Conservation (phyloP, 2,888 invertebrate genomes). For the Podotricha telesiphe region DNA sequence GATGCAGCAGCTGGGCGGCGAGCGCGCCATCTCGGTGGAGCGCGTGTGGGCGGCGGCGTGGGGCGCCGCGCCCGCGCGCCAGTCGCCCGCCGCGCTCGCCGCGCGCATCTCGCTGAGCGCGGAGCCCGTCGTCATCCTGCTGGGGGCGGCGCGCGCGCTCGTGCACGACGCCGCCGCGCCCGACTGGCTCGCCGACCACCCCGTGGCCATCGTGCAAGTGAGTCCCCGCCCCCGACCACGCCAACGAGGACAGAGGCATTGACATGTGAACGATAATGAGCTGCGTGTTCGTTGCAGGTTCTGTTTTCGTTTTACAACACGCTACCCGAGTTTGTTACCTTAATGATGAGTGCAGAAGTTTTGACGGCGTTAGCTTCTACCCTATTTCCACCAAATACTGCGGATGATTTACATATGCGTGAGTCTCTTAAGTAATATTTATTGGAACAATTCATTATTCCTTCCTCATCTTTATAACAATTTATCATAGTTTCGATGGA, state of each 20-base stretch:
- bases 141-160: slow-evolving; percentile 92
- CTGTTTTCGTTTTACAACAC: slow-evolving; percentile 98
- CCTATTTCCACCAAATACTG: slow-evolving; percentile 88
- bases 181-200: slow-evolving; percentile 90
- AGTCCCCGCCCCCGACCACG: too few relatives aligned
- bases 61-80: slow-evolving; percentile 86
- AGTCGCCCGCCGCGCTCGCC: slow-evolving; percentile 84
- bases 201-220: slow-evolving; percentile 91
- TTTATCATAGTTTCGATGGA: too few relatives aligned
- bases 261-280: too few relatives aligned
- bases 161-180: slow-evolving; percentile 86
- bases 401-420: slow-evolving; percentile 77
- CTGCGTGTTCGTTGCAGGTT: slow-evolving; percentile 84
- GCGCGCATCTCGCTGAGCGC: slow-evolving; percentile 92
- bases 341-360: slow-evolving; percentile 96
- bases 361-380: slow-evolving; percentile 93
- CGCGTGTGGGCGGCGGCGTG: slow-evolving; percentile 98
- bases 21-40: slow-evolving; percentile 88
- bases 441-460: neutral
- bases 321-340: slow-evolving; percentile 94
- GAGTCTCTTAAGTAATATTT: slow-evolving; percentile 51
- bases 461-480: too few relatives aligned
- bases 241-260: too few relatives aligned
- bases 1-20: slow-evolving; percentile 88
- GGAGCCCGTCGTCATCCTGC: slow-evolving; percentile 94